A percentile compares a stretch with the other conserved stretches of the same genome.
Conservation (phyloP, 2,888 invertebrate species). For the Eupithecia centaureata region DNA sequence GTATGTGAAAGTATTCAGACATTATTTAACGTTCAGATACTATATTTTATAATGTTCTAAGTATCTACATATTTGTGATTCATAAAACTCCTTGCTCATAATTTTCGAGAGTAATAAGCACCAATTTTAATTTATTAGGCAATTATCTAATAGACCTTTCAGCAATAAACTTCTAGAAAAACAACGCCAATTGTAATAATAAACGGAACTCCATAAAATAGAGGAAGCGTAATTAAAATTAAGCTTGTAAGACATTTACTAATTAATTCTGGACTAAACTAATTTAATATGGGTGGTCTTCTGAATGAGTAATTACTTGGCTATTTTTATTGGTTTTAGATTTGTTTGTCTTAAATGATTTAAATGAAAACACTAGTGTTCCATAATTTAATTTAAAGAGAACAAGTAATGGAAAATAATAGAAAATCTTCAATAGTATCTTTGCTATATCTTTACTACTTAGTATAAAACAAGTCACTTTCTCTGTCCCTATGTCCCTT, state of each 20-base stretch:
- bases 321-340: slow-evolving; percentile 1
- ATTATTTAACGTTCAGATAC: too few species aligned
- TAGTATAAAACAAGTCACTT: too few species aligned
- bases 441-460: too few species aligned
- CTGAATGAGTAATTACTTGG: slow-evolving; percentile 8
- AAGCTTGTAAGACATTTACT: slow-evolving; percentile 27
- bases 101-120: neutral
- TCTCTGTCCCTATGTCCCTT: too few species aligned
- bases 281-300: slow-evolving; percentile 27
- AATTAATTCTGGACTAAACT: slow-evolving; percentile 19
- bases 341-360: slow-evolving; percentile 1
- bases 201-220: slow-evolving; percentile 14
- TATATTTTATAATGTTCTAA: too few species aligned
- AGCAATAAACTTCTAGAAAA: neutral
- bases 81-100: neutral
- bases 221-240: slow-evolving; percentile 29
- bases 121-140: neutral
- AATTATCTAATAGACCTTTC: neutral
- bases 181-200: neutral
- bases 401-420: too few species aligned
- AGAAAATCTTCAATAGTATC: too few species aligned
- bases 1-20: too few species aligned
- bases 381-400: neutral
- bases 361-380: neutral
- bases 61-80: too few species aligned